phyloP scores from a whole-genome alignment of 2,888 invertebrate genomes.

The Clistopyga incitator region DNA sequence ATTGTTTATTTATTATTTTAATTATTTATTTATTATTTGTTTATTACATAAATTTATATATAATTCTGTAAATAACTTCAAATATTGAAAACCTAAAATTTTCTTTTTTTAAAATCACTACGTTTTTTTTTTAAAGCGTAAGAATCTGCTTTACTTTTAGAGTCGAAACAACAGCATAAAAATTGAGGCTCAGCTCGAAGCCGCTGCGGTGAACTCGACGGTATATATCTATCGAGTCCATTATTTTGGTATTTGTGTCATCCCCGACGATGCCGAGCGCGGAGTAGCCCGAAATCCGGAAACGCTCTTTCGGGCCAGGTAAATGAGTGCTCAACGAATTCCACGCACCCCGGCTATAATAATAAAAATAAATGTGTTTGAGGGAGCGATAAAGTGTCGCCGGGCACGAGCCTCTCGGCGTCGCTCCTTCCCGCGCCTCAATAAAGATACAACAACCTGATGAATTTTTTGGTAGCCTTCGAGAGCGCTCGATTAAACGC shows the following conservation, averaged over 20 bases:
- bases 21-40: too few species aligned
- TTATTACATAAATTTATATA: neutral
- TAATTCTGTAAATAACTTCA: neutral
- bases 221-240: neutral
- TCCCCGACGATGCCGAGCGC: neutral
- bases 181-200: too few species aligned
- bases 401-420: conserved; percentile 58
- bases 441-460: conserved; percentile 62
- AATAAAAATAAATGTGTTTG: conserved; percentile 31
- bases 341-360: conserved; percentile 27
- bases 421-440: conserved; percentile 43
- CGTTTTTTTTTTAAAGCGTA: too few species aligned
- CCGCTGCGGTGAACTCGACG: neutral
- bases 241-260: conserved; percentile 38
- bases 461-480: conserved; percentile 40
- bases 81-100: too few species aligned
- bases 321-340: conserved; percentile 48
- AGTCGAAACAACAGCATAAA: too few species aligned
- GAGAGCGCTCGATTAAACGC: conserved; percentile 64
- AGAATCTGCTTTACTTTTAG: too few species aligned
- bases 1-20: too few species aligned
- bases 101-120: too few species aligned
- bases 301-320: conserved; percentile 16
- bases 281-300: conserved; percentile 22
- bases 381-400: conserved; percentile 30